Evolutionary conservation across 2,797 vertebrate species (phyloP).

Genomic region (Rhodeus uyekii): DNA sequence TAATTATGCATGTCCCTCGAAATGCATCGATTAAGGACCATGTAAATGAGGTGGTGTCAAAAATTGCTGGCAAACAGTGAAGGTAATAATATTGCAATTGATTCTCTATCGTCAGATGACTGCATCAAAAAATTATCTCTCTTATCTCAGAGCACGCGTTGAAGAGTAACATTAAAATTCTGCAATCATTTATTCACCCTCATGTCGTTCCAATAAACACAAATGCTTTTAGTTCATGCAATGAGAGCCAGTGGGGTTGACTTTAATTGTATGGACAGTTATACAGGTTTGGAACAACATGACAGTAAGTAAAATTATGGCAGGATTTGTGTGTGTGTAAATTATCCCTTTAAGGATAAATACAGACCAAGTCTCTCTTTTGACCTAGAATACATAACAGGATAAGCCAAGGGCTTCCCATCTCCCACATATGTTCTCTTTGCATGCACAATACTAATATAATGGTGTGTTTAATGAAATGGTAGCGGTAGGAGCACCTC

Average conservation of each 20-base stretch:
- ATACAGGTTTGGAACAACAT: background rate
- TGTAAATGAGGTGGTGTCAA: slow-evolving; percentile 26
- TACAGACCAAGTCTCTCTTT: background rate
- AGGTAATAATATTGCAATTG: slow-evolving; percentile 20
- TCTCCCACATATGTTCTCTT: background rate
- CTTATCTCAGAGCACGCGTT: background rate
- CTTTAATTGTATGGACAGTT: background rate
- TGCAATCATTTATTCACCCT: background rate
- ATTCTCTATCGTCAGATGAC: slow-evolving; percentile 7
- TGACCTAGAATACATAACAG: slow-evolving; percentile 3
- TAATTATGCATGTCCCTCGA: slow-evolving; percentile 23
- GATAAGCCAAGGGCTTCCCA: background rate
- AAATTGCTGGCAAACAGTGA: slow-evolving; percentile 24
- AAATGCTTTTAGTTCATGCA: background rate
- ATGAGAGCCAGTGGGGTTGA: background rate
- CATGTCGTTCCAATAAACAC: background rate
- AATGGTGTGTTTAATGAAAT: background rate
- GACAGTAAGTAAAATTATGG: background rate
- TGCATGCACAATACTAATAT: background rate
- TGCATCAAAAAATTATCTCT: slow-evolving; percentile 13
- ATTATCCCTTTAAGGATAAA: background rate
- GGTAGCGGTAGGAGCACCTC: background rate
- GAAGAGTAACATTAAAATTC: slow-evolving; percentile 1
- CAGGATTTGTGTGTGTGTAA: background rate
- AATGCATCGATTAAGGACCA: slow-evolving; percentile 24